These are phyloP conservation scores for Lutjanus argentimaculatus DNA, from an alignment of 2,797 vertebrate genomes.

Conservation along the genomic window DNA sequence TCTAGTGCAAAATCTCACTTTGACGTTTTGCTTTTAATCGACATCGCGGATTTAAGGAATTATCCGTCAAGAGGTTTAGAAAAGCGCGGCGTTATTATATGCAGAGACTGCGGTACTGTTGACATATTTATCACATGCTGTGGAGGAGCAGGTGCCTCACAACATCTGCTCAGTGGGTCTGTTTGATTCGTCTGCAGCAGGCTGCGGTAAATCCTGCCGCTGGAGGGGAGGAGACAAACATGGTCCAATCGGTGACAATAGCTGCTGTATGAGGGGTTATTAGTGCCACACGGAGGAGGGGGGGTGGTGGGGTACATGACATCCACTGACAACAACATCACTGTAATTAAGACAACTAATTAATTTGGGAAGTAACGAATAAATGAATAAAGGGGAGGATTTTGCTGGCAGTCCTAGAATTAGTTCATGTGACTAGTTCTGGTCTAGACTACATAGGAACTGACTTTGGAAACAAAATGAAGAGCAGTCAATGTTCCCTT, in stretches of 20 bases:
- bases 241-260: conserved; percentile 48
- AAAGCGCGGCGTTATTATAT: neutral
- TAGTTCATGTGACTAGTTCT: neutral
- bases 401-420: neutral
- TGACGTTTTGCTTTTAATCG: neutral
- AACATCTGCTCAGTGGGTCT: conserved; percentile 26
- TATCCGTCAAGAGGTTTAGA: neutral
- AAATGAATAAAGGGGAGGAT: neutral
- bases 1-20: neutral
- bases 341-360: neutral
- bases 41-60: neutral
- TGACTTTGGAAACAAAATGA: too few relatives aligned
- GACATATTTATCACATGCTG: neutral
- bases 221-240: conserved; percentile 58
- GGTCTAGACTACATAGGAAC: too few relatives aligned
- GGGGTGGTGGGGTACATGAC: too few relatives aligned
- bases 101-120: neutral
- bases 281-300: conserved; percentile 1
- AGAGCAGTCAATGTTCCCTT: too few relatives aligned
- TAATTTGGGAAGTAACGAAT: neutral
- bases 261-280: conserved; percentile 15
- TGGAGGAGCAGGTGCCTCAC: conserved; percentile 28
- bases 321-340: neutral
- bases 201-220: conserved; percentile 69
- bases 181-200: conserved; percentile 54